A percentile compares a stretch with the other conserved stretches of the same genome.
Evolutionary conservation across 2,797 vertebrate genomes (phyloP).

Genomic region (Strix occidentalis): DNA sequence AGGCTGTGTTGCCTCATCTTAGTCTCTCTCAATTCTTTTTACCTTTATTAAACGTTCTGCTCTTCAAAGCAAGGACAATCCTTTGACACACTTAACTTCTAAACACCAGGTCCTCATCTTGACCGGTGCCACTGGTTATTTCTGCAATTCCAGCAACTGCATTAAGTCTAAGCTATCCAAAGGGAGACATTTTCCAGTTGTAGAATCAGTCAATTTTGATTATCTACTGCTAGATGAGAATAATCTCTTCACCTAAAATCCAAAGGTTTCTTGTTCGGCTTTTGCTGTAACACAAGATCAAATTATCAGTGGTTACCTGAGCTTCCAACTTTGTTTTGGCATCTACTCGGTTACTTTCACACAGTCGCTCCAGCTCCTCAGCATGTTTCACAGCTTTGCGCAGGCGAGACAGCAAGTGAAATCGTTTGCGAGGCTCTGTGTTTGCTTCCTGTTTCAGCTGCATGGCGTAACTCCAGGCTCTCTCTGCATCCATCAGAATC

Average conservation of each 20-base stretch:
- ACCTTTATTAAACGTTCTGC: background rate
- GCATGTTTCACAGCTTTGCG: constrained; percentile 96
- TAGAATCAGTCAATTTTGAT: background rate
- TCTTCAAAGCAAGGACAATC: background rate
- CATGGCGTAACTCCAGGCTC: constrained; percentile 99
- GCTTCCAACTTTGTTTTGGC: constrained; percentile 98
- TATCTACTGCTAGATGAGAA: background rate
- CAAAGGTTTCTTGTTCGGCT: background rate
- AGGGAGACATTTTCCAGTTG: background rate
- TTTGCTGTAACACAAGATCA: background rate
- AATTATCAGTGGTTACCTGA: constrained; percentile 78
- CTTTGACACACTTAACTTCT: background rate
- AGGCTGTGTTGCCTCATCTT: background rate
- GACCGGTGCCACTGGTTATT: background rate
- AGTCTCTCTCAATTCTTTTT: background rate
- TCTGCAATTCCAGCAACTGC: background rate
- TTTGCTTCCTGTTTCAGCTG: constrained; percentile 98
- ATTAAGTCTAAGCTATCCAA: background rate
- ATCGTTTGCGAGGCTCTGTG: constrained; percentile 96
- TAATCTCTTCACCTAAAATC: background rate
- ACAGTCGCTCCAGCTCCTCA: constrained; percentile 91
- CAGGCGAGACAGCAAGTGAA: constrained; percentile 91
- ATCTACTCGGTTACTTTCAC: constrained; percentile 91
- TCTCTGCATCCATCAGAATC: constrained; percentile 95
- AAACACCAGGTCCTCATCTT: background rate